Evolutionary conservation across 2,888 invertebrate genomes (phyloP).

Genomic region (Dynastes tityus): DNA sequence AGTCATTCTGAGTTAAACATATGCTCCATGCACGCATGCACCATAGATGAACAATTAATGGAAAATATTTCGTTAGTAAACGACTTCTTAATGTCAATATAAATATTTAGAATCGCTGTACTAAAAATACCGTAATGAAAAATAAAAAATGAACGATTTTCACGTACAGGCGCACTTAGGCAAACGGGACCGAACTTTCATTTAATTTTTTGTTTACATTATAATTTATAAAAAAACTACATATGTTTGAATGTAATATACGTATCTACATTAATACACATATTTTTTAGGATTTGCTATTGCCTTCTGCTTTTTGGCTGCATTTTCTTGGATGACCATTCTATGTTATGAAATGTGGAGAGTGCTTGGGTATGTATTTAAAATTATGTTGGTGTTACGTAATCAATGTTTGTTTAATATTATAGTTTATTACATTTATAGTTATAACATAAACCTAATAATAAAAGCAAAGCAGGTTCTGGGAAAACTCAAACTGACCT

Average conservation of each 20-base stretch:
- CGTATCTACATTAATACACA: background rate
- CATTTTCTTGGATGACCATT: conserved; percentile 56
- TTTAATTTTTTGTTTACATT: background rate
- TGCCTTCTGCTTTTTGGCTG: conserved; percentile 50
- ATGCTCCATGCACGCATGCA: background rate
- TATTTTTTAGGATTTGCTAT: conserved; percentile 36
- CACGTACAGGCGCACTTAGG: background rate
- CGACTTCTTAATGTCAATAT: background rate
- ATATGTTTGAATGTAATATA: background rate
- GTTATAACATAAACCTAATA: background rate
- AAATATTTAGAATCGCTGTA: conserved; percentile 21
- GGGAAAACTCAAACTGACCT: too few species aligned
- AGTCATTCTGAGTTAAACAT: background rate
- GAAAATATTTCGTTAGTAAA: background rate
- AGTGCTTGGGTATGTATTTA: conserved; percentile 55
- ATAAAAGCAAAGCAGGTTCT: too few species aligned
- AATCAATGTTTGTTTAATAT: background rate
- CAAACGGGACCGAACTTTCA: background rate
- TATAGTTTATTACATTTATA: background rate
- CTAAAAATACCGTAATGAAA: conserved; percentile 18
- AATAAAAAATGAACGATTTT: background rate
- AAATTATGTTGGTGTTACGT: background rate
- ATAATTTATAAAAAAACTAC: background rate
- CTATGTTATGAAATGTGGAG: conserved; percentile 56
- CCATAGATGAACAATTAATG: background rate